phyloP scores from a whole-genome alignment of 2,888 invertebrate genomes.

The Scaptomyza caliginosa region DNA sequence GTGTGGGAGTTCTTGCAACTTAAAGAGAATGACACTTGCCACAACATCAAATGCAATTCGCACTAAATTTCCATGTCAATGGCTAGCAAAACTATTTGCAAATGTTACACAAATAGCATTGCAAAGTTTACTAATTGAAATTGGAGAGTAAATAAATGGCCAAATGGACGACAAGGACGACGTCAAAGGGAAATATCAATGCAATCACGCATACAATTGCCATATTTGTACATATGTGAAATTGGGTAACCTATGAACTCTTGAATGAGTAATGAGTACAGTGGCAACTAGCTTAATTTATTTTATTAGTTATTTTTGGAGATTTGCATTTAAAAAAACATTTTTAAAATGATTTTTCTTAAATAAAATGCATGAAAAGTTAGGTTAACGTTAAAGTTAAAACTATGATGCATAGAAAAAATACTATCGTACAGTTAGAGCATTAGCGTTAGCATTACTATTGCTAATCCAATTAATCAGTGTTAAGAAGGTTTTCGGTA shows the following conservation, averaged over 20 bases:
- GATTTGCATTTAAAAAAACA: too few relatives aligned
- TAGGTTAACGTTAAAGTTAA: too few relatives aligned
- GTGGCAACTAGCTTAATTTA: background rate
- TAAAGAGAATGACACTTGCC: background rate
- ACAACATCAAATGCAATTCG: background rate
- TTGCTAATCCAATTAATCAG: too few relatives aligned
- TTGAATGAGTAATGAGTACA: background rate
- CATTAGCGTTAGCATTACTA: too few relatives aligned
- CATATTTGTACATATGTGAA: background rate
- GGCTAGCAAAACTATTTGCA: conserved; percentile 11
- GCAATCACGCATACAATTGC: background rate
- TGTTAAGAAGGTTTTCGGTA: background rate
- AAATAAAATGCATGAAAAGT: too few relatives aligned
- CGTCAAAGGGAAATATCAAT: conserved; percentile 1
- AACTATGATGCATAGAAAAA: too few relatives aligned
- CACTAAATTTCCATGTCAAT: conserved; percentile 12
- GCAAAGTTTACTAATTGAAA: conserved; percentile 27
- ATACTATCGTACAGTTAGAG: too few relatives aligned
- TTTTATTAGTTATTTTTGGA: too few relatives aligned
- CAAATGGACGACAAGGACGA: background rate
- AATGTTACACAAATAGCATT: conserved; percentile 18
- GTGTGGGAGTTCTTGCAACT: background rate
- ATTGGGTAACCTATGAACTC: background rate
- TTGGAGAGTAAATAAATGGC: background rate
- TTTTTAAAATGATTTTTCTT: too few relatives aligned